Conservation (phyloP, 1,140 invertebrate genomes). For the Himalopsyche phryganea region DNA sequence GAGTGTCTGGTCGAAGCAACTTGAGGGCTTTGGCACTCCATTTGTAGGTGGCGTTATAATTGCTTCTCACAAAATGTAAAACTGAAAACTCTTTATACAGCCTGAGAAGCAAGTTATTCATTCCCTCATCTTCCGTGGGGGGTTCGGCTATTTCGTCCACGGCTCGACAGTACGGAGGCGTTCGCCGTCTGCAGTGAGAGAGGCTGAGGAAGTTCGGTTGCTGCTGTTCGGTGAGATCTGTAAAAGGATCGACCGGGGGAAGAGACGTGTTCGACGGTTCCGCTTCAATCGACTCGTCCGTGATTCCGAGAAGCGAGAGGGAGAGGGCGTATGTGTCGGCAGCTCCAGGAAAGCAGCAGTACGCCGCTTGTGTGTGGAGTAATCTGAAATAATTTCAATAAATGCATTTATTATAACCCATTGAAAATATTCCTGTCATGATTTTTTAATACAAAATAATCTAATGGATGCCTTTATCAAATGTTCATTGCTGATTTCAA, state of each 20-base stretch:
- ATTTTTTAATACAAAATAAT: too few relatives aligned
- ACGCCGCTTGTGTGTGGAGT: constrained; percentile 74
- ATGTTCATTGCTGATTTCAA: too few relatives aligned
- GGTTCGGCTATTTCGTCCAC: constrained; percentile 23
- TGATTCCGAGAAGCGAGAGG: constrained; percentile 47
- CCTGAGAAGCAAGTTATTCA: constrained; percentile 55
- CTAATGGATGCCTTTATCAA: too few relatives aligned
- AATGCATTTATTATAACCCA: too few relatives aligned
- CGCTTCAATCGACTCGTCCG: background rate
- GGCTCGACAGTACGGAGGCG: constrained; percentile 13
- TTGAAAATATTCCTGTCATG: too few relatives aligned
- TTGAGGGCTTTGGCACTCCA: constrained; percentile 72
- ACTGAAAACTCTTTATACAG: constrained; percentile 77
- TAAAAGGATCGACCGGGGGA: background rate
- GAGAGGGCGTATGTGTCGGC: constrained; percentile 62
- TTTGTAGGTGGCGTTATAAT: constrained; percentile 71
- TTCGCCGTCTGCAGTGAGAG: constrained; percentile 29
- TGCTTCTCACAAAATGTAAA: constrained; percentile 74
- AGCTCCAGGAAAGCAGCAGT: constrained; percentile 72
- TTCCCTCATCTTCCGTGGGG: constrained; percentile 35
- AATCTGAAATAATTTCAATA: constrained; percentile 56
- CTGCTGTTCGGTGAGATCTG: background rate
- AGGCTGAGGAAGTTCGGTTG: background rate
- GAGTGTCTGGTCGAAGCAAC: constrained; percentile 59
- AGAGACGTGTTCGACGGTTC: constrained; percentile 27